Evolutionary conservation across 92 coral and sea anemone genomes (phyloP).

Genomic region (Hydrozoanthus gracilis): DNA sequence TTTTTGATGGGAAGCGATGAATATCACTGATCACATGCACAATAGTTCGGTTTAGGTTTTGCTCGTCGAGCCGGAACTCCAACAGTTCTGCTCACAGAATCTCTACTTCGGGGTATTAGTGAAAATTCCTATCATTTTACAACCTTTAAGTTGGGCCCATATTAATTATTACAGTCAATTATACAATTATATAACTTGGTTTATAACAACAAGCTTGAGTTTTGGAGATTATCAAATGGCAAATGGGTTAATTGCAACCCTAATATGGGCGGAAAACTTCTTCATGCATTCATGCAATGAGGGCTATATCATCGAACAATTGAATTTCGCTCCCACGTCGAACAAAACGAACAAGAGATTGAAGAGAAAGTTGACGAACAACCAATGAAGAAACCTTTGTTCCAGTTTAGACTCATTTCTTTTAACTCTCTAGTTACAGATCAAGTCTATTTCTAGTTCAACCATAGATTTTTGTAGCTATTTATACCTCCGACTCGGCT

Average conservation of each 20-base stretch:
- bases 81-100: background rate
- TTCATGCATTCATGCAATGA: too few relatives aligned
- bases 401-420: too few relatives aligned
- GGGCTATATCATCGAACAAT: too few relatives aligned
- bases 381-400: too few relatives aligned
- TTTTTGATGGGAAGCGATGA: too few relatives aligned
- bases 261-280: background rate
- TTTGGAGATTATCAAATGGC: background rate
- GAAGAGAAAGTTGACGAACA: too few relatives aligned
- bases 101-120: background rate
- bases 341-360: too few relatives aligned
- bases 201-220: background rate
- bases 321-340: too few relatives aligned
- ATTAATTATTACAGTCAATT: background rate
- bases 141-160: slow-evolving; percentile 8
- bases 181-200: background rate
- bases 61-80: background rate
- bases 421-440: too few relatives aligned
- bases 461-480: too few relatives aligned
- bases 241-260: background rate
- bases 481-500: background rate
- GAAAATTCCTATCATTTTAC: background rate
- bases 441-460: too few relatives aligned
- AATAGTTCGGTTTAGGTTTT: background rate
- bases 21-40: background rate